phyloP scores from a whole-genome alignment of 2,888 invertebrate species.

The Celastrina argiolus region DNA sequence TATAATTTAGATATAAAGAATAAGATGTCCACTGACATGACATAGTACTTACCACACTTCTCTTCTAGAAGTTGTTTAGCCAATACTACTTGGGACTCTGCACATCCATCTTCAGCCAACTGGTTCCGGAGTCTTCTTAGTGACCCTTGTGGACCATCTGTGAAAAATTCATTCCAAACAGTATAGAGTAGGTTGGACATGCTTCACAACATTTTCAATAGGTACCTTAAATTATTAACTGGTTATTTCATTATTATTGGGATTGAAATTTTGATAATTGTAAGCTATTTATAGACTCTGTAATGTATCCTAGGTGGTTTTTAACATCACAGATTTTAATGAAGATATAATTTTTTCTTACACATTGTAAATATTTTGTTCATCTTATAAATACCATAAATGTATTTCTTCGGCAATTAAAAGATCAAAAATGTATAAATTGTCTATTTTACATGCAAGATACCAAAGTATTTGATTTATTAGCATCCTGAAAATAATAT shows the following conservation, averaged over 20 bases:
- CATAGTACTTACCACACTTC: conserved; percentile 79
- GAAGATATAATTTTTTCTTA: neutral
- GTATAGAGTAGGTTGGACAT: conserved; percentile 27
- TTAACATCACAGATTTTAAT: too few species aligned
- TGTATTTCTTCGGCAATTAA: neutral
- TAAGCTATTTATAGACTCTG: neutral
- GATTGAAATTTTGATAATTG: neutral
- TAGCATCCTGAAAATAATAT: conserved; percentile 14
- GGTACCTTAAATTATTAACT: neutral
- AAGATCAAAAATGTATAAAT: neutral
- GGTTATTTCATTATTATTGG: too few species aligned
- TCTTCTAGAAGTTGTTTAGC: conserved; percentile 90
- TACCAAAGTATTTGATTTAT: neutral
- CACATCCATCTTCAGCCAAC: conserved; percentile 92
- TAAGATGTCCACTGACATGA: too few species aligned
- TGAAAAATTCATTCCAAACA: conserved; percentile 45
- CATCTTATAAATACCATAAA: neutral
- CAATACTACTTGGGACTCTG: conserved; percentile 91
- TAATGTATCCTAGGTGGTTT: too few species aligned
- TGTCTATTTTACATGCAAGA: neutral
- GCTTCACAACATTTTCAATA: conserved; percentile 31
- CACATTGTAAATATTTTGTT: neutral
- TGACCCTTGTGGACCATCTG: conserved; percentile 83
- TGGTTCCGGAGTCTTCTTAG: conserved; percentile 82
- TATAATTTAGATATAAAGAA: too few species aligned